Evolutionary conservation across 2,113 vertebrate genomes (phyloP).

Genomic region (Globicephala melas): DNA sequence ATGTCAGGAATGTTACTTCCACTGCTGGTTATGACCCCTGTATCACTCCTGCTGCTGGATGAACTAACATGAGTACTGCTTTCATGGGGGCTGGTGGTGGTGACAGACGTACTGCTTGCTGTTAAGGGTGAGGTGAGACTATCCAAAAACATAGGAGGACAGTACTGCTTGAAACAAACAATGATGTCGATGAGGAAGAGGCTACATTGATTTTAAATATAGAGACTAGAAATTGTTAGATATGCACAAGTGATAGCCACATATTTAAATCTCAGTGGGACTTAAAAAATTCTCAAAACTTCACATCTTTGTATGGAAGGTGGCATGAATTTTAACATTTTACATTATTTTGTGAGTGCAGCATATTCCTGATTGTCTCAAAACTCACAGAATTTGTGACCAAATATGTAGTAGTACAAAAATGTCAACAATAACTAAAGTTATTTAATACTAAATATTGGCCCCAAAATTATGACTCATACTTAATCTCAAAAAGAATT

Average conservation of each 20-base stretch:
- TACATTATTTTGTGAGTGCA: conserved; percentile 28
- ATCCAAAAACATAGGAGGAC: conserved; percentile 96
- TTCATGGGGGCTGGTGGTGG: conserved; percentile 85
- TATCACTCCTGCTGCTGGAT: conserved; percentile 86
- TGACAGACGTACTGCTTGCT: conserved; percentile 88
- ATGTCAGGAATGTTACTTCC: conserved; percentile 88
- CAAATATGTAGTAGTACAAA: neutral
- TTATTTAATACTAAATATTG: conserved; percentile 12
- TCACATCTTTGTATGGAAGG: conserved; percentile 12
- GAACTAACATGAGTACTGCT: conserved; percentile 82
- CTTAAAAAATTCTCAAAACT: conserved; percentile 21
- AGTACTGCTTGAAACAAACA: conserved; percentile 95
- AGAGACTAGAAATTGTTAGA: conserved; percentile 71
- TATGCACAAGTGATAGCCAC: conserved; percentile 53
- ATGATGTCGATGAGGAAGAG: conserved; percentile 81
- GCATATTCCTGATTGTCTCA: conserved; percentile 1
- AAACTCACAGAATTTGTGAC: conserved; percentile 21
- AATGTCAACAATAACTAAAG: conserved; percentile 35
- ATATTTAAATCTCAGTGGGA: neutral
- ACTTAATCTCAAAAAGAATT: conserved; percentile 6
- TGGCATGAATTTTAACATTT: conserved; percentile 36
- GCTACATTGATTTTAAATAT: conserved; percentile 69
- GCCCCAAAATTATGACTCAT: neutral
- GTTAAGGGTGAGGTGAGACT: conserved; percentile 92
- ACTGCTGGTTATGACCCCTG: conserved; percentile 86